Evolutionary conservation across 2,888 invertebrate species (phyloP).

Genomic region (Apodemia zela): DNA sequence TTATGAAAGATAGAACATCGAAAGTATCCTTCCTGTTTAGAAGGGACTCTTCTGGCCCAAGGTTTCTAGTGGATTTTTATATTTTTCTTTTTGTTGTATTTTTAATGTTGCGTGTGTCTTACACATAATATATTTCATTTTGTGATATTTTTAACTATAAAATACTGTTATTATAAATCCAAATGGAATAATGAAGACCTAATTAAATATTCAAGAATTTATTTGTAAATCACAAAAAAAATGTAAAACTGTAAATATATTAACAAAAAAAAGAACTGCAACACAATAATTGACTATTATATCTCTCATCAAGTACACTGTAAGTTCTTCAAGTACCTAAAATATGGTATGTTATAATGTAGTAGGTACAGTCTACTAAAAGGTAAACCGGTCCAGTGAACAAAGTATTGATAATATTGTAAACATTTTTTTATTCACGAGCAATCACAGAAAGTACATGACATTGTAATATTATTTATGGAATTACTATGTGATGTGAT

Average conservation of each 20-base stretch:
- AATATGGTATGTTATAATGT: constrained; percentile 70
- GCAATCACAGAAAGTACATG: constrained; percentile 79
- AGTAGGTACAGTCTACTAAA: constrained; percentile 65
- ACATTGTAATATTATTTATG: constrained; percentile 82
- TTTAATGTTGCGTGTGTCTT: constrained; percentile 81
- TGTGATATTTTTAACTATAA: constrained; percentile 82
- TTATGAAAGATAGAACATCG: constrained; percentile 79
- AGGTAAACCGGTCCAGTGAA: constrained; percentile 78
- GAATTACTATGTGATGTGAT: constrained; percentile 87
- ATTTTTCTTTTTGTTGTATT: constrained; percentile 80
- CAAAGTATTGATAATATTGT: constrained; percentile 79
- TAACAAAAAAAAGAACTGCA: constrained; percentile 77
- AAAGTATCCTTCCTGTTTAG: constrained; percentile 81
- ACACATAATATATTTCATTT: constrained; percentile 82
- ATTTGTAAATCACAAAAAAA: constrained; percentile 81
- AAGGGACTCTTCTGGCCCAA: constrained; percentile 79
- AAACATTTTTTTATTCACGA: constrained; percentile 79
- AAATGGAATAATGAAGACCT: constrained; percentile 79
- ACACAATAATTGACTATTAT: constrained; percentile 75
- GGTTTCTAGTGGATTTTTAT: constrained; percentile 79
- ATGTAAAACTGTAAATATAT: constrained; percentile 81
- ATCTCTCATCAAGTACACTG: constrained; percentile 75
- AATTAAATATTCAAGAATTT: constrained; percentile 81
- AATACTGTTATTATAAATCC: constrained; percentile 81
- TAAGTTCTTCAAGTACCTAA: constrained; percentile 75